Evolutionary conservation across 2,113 vertebrate species (phyloP), one percentile per base, ranked within the genome.

Genomic region (Castor canadensis): DNA sequence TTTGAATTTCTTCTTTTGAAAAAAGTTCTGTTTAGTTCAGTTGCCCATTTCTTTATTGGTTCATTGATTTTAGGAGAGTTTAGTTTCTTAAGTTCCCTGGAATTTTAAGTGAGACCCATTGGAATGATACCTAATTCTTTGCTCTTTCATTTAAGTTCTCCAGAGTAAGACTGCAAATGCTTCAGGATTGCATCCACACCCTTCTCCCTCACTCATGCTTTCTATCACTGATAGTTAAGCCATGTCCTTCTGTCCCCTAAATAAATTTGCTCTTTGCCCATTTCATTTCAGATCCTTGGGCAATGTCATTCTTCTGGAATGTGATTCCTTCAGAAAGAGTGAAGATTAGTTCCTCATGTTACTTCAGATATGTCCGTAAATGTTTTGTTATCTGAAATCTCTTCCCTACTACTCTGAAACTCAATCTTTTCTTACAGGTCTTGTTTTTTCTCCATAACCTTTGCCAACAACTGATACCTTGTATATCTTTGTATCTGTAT

Each of bases 131-230:
- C 30, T 4, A 30, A 28, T 60, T 90, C 16, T 84, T 71, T 3
- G 7, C 3, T 28, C 15, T 66, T 84, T 75, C 3, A 16, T 6
- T 40, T 4, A 71, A 26, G 40, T 1, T 24, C 13, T 35, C 12
- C 26, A 52, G 17, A 17, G 35, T 24, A 66, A 75, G 24, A 2
- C 2, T 60, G 0, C 0, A 11, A 43, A 47, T 17, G 2, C 4
- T 66, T 77, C 43, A 62, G 17, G 6, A 60, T 1, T 13, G 10
- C 12, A 32, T 15, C 12, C 80, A 3, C 35, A 79, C 4, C n/a
- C 1, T 73, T 62, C 26, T 76, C 24, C 38, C 4, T 19, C 26
- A 45, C 0, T n/a, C 7, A 43, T 20, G 9, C 58, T 87, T 90
- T 67, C 20, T 67, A 3, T 20, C 47, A 3, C 28, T 73, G 4